Evolutionary conservation across 92 coral and sea anemone species (phyloP), one percentile per base, ranked within the genome.

Genomic region (Virgularia gustaviana): DNA sequence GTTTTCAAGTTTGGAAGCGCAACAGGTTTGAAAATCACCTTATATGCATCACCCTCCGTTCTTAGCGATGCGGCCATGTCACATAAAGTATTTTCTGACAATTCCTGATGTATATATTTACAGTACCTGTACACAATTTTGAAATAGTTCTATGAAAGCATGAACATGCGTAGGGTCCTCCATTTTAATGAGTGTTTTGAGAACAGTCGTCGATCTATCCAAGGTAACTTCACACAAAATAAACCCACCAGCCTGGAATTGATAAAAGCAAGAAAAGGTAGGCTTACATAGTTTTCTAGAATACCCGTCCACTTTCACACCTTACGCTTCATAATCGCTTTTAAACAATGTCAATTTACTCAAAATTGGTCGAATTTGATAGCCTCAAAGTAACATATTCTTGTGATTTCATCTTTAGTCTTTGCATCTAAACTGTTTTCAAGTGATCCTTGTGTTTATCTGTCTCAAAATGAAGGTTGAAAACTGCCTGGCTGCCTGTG

Each of bases 211-310:
- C 41, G 83, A 27, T n/a, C 77, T 83, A 44, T 88, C 79, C 28
- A 90, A 63, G 25, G 79, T 78, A 52, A 86, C 84, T 76, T 90
- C 97, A 11, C 87, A 79, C 47, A 90, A 75, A 71, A 81, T 78
- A 30, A 83, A 61, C 51, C 83, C 77, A 11, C 74, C 77, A 13
- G 78, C 84, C 36, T 65, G 49, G 13, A 78, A 77, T 84, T 81
- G 54, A 4, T n/a, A 2, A 77, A 57, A 75, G 18, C 34, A 49
- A 6, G 27, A 67, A 6, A n/a, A n/a, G n/a, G n/a, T n/a, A n/a
- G n/a, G n/a, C n/a, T n/a, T n/a, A n/a, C 27, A 54, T 16, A 29
- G 49, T 9, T 4, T 9, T 25, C 5, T 19, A 55, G n/a, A n/a
- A n/a, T n/a, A n/a, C n/a, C n/a, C n/a, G n/a, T n/a, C n/a, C n/a